phyloP scores from a whole-genome alignment of 2,888 invertebrate species.

The Drosophila kuntzei region DNA sequence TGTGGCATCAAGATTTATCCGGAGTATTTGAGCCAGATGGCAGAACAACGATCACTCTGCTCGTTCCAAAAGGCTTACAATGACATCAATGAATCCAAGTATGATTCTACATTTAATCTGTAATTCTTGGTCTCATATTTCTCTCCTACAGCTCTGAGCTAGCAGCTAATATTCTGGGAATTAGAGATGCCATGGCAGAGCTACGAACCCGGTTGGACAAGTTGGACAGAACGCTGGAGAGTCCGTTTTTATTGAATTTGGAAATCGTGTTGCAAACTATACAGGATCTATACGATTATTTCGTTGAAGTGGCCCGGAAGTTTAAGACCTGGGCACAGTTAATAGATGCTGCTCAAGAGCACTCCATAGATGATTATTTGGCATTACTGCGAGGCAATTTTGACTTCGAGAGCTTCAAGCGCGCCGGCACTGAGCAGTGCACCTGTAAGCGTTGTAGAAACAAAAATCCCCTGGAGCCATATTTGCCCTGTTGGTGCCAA shows the following conservation, averaged over 20 bases:
- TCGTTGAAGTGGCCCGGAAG: conserved; percentile 59
- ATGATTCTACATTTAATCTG: not conserved
- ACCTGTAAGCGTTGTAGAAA: conserved; percentile 71
- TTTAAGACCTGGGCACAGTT: conserved; percentile 73
- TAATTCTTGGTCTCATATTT: not conserved
- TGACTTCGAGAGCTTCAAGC: conserved; percentile 59
- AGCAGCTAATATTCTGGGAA: conserved; percentile 34
- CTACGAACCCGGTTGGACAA: conserved; percentile 50
- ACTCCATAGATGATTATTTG: conserved; percentile 73
- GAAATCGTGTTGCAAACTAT: conserved; percentile 51
- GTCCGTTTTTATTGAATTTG: conserved; percentile 65
- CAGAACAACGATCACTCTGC: conserved; percentile 63
- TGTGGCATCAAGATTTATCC: conserved; percentile 74
- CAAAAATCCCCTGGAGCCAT: conserved; percentile 54
- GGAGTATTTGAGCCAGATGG: conserved; percentile 70
- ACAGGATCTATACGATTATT: conserved; percentile 67
- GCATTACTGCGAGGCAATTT: conserved; percentile 45
- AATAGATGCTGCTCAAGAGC: conserved; percentile 67
- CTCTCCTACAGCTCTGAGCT: conserved; percentile 33
- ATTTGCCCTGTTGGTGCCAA: conserved; percentile 69
- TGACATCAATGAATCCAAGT: conserved; percentile 72
- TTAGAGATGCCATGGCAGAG: conserved; percentile 53
- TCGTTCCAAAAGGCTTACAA: conserved; percentile 63
- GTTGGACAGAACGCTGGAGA: conserved; percentile 64
- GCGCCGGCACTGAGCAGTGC: conserved; percentile 57